Evolutionary conservation across 1,140 invertebrate species (phyloP), one percentile per base, ranked within the genome.

Genomic region (Orius laevigatus): DNA sequence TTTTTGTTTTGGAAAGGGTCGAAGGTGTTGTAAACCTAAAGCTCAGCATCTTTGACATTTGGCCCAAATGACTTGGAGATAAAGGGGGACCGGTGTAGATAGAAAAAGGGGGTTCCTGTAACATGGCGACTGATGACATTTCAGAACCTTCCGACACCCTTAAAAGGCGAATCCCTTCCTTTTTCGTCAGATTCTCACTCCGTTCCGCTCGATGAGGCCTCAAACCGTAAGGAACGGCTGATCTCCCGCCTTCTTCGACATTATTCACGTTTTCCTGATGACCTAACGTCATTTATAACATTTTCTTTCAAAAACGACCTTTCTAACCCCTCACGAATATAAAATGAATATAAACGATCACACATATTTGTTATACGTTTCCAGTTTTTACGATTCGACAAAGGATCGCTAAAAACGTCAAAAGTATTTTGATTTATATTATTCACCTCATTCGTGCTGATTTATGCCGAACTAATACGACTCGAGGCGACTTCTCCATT

Each of bases 161-260:
- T 45, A 25, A 25, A 25, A 25, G 25, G 25, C 11, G 11, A 45
- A 19, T n/a, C 43, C 25, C 43, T n/a, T 45, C 43, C 43, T 32
- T 32, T 32, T 18, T 31, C 18, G 11, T 33, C 25, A 45, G 43
- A 15, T 31, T 45, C 32, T 32, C 25, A 11, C 43, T 45, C 18
- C 32, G 43, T 45, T 45, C 43, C 43, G 43, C 43, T 45, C 43
- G 43, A 45, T 45, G 43, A 18, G 19, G 19, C 43, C 32, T 45
- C 32, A 19, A 33, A 33, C 43, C 18, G 25, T 25, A 25, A 25
- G 25, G 25, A 25, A 25, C 43, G 25, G 6, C 19, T 6, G 41
- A 45, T 45, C 20, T 31, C 20, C 19, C 40, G 40, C 10, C 40
- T 14, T 42, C 40, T 42, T 42, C 25, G 25, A 25, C 25, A 25